Evolutionary conservation across 2,113 vertebrate genomes (phyloP), one percentile per base, ranked within the genome.

Genomic region (Vicugna pacos): DNA sequence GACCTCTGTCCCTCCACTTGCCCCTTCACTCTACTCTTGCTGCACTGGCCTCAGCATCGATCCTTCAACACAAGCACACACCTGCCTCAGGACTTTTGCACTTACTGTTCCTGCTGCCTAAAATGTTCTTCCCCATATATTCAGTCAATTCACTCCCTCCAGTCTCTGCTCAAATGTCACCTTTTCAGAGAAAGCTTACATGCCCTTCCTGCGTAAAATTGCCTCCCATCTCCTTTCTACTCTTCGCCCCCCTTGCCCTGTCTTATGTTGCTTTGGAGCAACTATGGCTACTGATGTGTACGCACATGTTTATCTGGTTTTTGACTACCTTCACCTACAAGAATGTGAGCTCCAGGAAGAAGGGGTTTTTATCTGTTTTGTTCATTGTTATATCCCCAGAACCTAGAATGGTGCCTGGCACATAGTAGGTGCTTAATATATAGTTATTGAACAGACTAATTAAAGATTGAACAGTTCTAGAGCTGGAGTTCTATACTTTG

Each of bases 41-140:
- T 79, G 24, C 3, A 3, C 17, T 48, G 32, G 38, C 28, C 3
- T 75, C 8, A 4, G 20, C 77, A 30, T 76, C 19, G 24, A 48
- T 73, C 35, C 72, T 73, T 76, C 48, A 58, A 65, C 4, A 30
- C 13, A 54, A 82, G 10, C 30, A 50, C 4, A 13, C 1, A 14
- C 60, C 58, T 91, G 76, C 64, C 92, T 32, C 88, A 76, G 95
- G 95, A 26, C 89, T 75, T 97, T 97, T 94, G 93, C 20, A 73
- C 58, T 20, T 13, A 52, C 73, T 42, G 3, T 1, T 81, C 46
- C n/a, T 62, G 16, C n/a, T 15, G 1, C 6, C 42, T 22, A 62
- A 56, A 91, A n/a, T 52, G n/a, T 4, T 70, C 26, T 90, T 88
- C 46, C 6, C 72, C 15, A 1, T 9, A 32, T 9, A 76, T 24